Base-by-base conservation (phyloP, 2,113 vertebrate species). In the Noctilio leporinus region DNA sequence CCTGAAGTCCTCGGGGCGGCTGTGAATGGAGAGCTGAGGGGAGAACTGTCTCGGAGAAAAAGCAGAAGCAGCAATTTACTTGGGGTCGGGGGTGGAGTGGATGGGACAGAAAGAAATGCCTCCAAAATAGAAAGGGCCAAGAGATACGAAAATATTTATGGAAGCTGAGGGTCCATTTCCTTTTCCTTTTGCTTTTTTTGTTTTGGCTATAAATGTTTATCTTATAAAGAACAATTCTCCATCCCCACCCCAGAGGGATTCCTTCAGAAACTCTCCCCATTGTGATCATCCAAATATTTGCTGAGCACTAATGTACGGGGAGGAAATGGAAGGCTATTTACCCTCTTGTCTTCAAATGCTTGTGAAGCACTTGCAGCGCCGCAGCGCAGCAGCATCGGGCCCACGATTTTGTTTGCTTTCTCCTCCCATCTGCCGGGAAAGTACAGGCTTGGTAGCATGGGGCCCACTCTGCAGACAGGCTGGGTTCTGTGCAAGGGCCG, bases 171-270 rank as follows among this genome's bases (percentile, higher is more conserved):
- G 40, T 38, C 72, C 40, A 35, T 89, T 95, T 92, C 94, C 76
- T 95, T 84, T 84, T 70, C 94, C 78, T 83, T 77, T 75, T 57
- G 49, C 87, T 77, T 75, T 86, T 86, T 93, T 86, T 33, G 69
- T 76, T 33, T 89, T 43, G 84, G 77, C 51, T 86, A 35, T 80
- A 93, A 96, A 96, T 96, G 90, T 92, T 93, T 96, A 72, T n/a
- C 84, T 86, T 87, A 35, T 51, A 47, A 88, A 85, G 87, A 81
- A 95, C 43, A 67, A 65, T 73, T 81, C 85, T 88, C 87, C 55
- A 85, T 22, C 59, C 47, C 40, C 43, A 76, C 73, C 83, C 86
- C 67, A 24, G 47, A 85, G 65, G 65, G 64, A 85, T 77, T 93
- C 80, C 65, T 94, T 93, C 67, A 72, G 94, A 95, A 96, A 82